Evolutionary conservation across 2,888 invertebrate genomes (phyloP).

Genomic region (Bombyx huttoni): DNA sequence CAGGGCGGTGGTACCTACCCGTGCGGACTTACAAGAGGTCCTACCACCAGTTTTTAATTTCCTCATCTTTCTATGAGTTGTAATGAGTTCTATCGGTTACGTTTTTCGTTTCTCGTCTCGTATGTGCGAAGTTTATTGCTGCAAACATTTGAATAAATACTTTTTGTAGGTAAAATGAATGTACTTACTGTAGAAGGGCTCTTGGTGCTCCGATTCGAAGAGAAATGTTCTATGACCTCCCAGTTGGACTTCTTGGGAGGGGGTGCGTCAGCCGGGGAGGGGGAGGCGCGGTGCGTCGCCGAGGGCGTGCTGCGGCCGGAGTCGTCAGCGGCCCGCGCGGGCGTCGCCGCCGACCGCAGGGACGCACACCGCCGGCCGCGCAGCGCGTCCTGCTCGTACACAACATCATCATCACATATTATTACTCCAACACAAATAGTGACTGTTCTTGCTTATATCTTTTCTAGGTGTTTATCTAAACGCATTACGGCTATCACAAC

Average conservation of each 20-base stretch:
- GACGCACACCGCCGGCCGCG: slow-evolving; percentile 74
- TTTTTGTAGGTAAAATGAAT: not conserved
- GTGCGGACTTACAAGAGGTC: too few relatives aligned
- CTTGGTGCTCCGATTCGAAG: slow-evolving; percentile 72
- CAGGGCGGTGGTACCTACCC: too few relatives aligned
- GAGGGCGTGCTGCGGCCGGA: slow-evolving; percentile 56
- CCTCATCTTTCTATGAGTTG: too few relatives aligned
- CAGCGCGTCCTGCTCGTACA: slow-evolving; percentile 76
- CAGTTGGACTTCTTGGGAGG: slow-evolving; percentile 87
- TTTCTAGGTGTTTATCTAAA: too few relatives aligned
- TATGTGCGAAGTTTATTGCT: too few relatives aligned
- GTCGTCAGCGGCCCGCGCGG: slow-evolving; percentile 35
- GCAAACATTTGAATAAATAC: not conserved
- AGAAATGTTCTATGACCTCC: slow-evolving; percentile 92
- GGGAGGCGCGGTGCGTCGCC: slow-evolving; percentile 51
- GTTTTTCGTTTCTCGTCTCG: too few relatives aligned
- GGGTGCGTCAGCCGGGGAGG: slow-evolving; percentile 68
- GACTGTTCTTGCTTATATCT: too few relatives aligned
- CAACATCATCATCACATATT: too few relatives aligned
- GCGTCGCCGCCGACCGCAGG: slow-evolving; percentile 59
- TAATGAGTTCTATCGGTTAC: too few relatives aligned
- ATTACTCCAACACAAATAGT: too few relatives aligned
- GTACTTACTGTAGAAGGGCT: slow-evolving; percentile 61
- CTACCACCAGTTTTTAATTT: too few relatives aligned
- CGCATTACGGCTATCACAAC: too few relatives aligned